Evolutionary conservation across 2,113 vertebrate species (phyloP).

Genomic region (Lophius piscatorius): DNA sequence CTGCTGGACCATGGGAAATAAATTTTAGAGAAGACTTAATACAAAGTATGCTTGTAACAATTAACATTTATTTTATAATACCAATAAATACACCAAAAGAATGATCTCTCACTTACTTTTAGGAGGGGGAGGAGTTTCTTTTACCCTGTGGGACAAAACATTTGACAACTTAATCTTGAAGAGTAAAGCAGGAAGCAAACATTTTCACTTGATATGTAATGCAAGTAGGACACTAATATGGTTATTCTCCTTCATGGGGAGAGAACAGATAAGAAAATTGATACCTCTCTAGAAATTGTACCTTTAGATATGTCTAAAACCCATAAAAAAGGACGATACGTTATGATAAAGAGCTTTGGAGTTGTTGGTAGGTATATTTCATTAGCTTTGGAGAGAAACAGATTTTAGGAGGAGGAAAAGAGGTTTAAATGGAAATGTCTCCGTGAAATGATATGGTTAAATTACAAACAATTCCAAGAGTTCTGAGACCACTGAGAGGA

Average conservation of each 20-base stretch:
- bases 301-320: too few species aligned
- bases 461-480: too few species aligned
- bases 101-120: constrained; percentile 76
- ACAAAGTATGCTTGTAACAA: not conserved
- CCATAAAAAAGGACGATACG: too few species aligned
- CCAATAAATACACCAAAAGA: not conserved
- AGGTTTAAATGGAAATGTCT: not conserved
- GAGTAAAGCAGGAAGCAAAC: not conserved
- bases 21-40: not conserved
- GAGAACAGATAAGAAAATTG: too few species aligned
- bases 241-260: not conserved
- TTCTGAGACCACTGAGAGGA: too few species aligned
- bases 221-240: not conserved
- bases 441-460: too few species aligned
- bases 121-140: constrained; percentile 68
- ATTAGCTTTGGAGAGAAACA: too few species aligned
- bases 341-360: too few species aligned
- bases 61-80: not conserved
- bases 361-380: too few species aligned
- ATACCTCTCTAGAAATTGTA: too few species aligned
- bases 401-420: too few species aligned
- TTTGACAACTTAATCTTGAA: not conserved
- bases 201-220: not conserved
- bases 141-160: constrained; percentile 68
- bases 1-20: not conserved